These are phyloP conservation scores for Corynorhinus townsendii DNA, from an alignment of 2,113 vertebrate species.

Conservation along the genomic window DNA sequence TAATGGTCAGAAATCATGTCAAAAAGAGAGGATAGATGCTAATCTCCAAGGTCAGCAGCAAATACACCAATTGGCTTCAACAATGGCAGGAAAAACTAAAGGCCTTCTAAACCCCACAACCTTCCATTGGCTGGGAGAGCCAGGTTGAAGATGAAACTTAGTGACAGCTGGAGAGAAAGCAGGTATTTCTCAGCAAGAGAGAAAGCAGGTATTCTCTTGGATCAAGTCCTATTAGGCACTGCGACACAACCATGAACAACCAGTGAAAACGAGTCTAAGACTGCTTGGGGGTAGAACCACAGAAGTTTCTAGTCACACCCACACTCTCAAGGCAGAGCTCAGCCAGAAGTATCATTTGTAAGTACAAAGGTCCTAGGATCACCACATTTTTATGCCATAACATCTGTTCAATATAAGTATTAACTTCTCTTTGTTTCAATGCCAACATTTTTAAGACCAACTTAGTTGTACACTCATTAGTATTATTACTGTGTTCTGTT, in stretches of 20 bases:
- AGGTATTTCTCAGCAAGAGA: background rate
- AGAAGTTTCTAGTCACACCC: background rate
- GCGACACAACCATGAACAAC: background rate
- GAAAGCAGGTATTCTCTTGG: background rate
- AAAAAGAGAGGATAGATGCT: background rate
- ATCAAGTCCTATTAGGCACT: background rate
- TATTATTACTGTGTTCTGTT: background rate
- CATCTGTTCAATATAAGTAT: background rate
- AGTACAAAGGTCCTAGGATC: background rate
- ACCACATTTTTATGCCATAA: background rate
- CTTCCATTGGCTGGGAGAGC: background rate
- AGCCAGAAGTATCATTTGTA: background rate
- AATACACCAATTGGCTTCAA: background rate
- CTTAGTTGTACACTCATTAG: background rate
- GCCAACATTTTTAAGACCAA: slow-evolving; percentile 14
- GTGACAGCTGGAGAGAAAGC: too few relatives aligned
- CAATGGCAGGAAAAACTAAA: background rate
- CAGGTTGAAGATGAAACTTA: background rate
- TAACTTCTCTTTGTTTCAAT: slow-evolving; percentile 50
- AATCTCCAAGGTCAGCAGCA: background rate
- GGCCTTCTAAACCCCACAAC: background rate
- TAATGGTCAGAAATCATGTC: background rate
- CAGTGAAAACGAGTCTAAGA: background rate
- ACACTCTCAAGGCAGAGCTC: background rate
- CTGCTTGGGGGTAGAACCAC: background rate